Evolutionary conservation across 1,140 invertebrate species (phyloP), one percentile per base, ranked within the genome.

Genomic region (Hycleus phaleratus): DNA sequence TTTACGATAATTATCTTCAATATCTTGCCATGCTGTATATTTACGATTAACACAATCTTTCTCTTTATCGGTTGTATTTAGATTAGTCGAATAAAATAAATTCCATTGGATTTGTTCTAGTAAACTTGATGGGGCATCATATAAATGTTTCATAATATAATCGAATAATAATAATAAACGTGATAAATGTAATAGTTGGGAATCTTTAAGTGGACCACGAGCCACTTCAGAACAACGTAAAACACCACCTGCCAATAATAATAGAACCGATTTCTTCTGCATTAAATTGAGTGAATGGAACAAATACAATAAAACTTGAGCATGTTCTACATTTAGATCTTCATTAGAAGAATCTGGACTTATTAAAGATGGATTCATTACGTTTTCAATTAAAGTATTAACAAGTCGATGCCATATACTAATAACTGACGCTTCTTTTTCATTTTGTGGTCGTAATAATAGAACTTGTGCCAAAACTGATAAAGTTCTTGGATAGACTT

Each of bases 261-360:
- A 77, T n/a, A 97, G 75, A 0, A 98, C 89, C 3, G 88, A 87
- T 75, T 97, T 97, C 73, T 97, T 97, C 74, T 97, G 92, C 90
- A 96, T 96, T 26, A 97, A 76, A 67, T 92, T 94, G 26, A 97
- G 74, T 3, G 91, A 92, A 74, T 97, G 94, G 71, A 97, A 97
- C 1, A 97, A 76, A 71, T 97, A 96, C 0, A 98, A 79, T 58
- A 98, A 75, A 7, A 97, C 76, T 71, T 97, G 94, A 0, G 93
- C 87, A 75, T 98, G 95, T 73, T 98, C 95, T 7, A 97, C 92
- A 75, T 97, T 97, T 38, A 98, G 77, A 79, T 96, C 93, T 79
- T 87, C 85, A 70, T 84, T 85, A 61, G 87, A 85, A 24, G 81
- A 73, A 58, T 83, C 75, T 71, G 79, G 65, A 64, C 79, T 64